Evolutionary conservation across 2,797 vertebrate species (phyloP), one percentile per base, ranked within the genome.

Genomic region (Podarcis lilfordi): DNA sequence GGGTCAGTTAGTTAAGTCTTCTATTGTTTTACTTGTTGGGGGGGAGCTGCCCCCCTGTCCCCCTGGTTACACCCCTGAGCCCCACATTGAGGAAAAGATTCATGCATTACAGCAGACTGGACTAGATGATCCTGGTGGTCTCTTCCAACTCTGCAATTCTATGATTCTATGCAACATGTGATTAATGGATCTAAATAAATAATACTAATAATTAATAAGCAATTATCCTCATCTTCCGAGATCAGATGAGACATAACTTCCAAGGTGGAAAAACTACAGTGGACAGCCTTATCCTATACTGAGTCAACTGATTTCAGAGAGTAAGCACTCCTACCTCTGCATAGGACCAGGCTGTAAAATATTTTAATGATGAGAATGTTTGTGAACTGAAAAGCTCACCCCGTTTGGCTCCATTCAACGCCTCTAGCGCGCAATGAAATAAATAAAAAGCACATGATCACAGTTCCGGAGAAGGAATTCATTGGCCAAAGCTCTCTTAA

Each of bases 401-500:
- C 50, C 76, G 45, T 32, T 35, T 80, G 37, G 50, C 50, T 71
- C 35, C 55, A 27, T 71, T 37, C 13, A 29, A 40, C 23, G 74
- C 64, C 76, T 59, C 27, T 40, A 88, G 43, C 81, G 29, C 10
- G 50, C 8, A 59, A 5, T 84, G 81, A 88, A 88, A 83, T 27
- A 82, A 75, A 84, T 85, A 45, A 84, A 80, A 85, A 89, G 35
- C 82, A 89, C 50, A 45, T 85, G 55, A 23, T 64, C 29, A 72
- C 2, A 25, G 13, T 61, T 85, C 50, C 82, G 72, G n/a, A 32
- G 61, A 29, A 78, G 21, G n/a, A 55, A 72, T 61, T 74, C n/a
- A 74, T 37, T 79, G 27, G 37, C n/a, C 82, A 80, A 72, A 80
- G 35, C 35, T 43, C 45, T 75, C 82, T 80, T 85, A 80, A 37